phyloP scores from a whole-genome alignment of 2,888 invertebrate genomes.

The Pycnomerus fuliginosus region DNA sequence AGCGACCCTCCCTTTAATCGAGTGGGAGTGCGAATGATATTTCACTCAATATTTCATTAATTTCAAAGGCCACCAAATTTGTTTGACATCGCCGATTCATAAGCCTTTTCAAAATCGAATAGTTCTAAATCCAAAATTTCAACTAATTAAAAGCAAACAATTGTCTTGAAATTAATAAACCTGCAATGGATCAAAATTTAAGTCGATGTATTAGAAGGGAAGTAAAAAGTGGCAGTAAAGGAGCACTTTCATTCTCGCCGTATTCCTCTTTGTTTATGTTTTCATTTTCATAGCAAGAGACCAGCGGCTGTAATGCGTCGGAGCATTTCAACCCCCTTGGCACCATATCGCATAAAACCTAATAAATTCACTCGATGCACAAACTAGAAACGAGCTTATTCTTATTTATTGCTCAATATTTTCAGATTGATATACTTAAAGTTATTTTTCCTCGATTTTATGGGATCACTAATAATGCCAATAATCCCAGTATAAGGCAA shows the following conservation, averaged over 20 bases:
- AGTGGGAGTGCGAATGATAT: too few relatives aligned
- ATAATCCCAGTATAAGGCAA: too few relatives aligned
- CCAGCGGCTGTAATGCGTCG: constrained; percentile 22
- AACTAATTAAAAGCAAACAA: too few relatives aligned
- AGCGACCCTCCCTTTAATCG: too few relatives aligned
- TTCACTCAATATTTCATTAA: too few relatives aligned
- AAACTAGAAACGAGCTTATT: constrained; percentile 19
- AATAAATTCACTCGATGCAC: constrained; percentile 19
- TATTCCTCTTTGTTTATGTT: constrained; percentile 23
- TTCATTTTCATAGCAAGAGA: constrained; percentile 22
- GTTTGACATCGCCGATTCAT: too few relatives aligned
- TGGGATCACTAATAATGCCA: too few relatives aligned
- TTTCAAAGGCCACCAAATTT: too few relatives aligned
- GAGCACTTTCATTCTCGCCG: constrained; percentile 21
- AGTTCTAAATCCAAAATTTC: too few relatives aligned
- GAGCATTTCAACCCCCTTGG: constrained; percentile 20
- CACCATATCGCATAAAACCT: constrained; percentile 19
- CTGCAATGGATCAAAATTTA: constrained; percentile 18
- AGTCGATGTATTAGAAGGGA: constrained; percentile 17
- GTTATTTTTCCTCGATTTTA: too few relatives aligned
- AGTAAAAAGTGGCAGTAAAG: constrained; percentile 21
- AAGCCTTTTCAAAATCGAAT: too few relatives aligned
- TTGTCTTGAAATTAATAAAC: constrained; percentile 17
- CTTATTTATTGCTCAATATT: constrained; percentile 13
- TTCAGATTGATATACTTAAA: constrained; percentile 15